phyloP scores from a whole-genome alignment of 2,888 invertebrate species.

The Halictus quadricinctus region DNA sequence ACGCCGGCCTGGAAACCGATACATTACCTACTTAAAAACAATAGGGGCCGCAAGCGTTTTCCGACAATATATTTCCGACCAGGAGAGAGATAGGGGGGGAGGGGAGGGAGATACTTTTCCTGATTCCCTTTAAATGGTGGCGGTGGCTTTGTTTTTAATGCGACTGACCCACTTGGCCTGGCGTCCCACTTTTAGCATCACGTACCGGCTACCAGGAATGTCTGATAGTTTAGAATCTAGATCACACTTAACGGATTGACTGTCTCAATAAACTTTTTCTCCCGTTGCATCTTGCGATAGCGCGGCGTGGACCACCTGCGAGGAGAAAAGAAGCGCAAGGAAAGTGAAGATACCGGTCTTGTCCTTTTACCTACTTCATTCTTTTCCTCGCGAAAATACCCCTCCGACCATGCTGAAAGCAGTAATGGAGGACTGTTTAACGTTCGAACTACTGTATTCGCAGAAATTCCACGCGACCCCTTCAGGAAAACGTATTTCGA shows the following conservation, averaged over 20 bases:
- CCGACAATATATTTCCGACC: conserved; percentile 69
- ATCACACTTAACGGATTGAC: conserved; percentile 60
- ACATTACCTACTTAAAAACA: conserved; percentile 71
- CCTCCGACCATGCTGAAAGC: background rate
- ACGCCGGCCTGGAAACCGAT: conserved; percentile 53
- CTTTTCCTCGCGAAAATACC: background rate
- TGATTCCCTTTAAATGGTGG: conserved; percentile 70
- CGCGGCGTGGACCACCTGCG: background rate
- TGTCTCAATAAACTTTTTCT: conserved; percentile 44
- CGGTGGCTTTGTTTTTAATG: conserved; percentile 72
- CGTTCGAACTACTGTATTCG: conserved; percentile 7
- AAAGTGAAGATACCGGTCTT: background rate
- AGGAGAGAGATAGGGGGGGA: background rate
- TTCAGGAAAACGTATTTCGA: background rate
- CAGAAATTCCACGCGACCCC: background rate
- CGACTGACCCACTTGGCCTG: conserved; percentile 71
- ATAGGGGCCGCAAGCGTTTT: conserved; percentile 67
- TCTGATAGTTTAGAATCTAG: conserved; percentile 60
- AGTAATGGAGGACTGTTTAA: conserved; percentile 4
- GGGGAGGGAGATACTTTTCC: conserved; percentile 62
- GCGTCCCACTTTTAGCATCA: conserved; percentile 63
- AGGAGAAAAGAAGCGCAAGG: background rate
- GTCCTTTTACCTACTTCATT: background rate
- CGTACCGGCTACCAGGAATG: conserved; percentile 55
- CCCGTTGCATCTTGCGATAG: background rate